A percentile compares a stretch with the other conserved stretches of the same genome.
Conservation (phyloP, 2,888 invertebrate species). For the Dryobota labecula region DNA sequence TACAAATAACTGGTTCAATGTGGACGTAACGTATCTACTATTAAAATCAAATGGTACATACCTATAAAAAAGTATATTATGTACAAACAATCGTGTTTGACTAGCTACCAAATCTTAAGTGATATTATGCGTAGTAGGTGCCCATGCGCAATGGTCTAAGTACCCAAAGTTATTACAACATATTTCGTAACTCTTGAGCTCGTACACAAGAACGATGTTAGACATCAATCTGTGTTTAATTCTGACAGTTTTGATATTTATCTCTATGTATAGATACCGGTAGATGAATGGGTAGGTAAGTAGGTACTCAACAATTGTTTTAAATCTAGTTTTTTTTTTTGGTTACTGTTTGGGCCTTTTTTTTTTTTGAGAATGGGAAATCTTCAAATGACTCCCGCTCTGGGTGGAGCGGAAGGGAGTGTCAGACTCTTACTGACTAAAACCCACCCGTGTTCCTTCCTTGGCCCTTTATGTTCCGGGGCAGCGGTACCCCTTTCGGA, state of each 20-base stretch:
- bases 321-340: too few relatives aligned
- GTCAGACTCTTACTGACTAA: too few relatives aligned
- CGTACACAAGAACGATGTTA: not conserved
- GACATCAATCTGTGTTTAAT: conserved; percentile 2
- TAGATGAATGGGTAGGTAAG: not conserved
- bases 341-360: too few relatives aligned
- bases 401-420: too few relatives aligned
- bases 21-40: too few relatives aligned
- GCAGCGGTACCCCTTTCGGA: too few relatives aligned
- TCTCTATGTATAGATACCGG: not conserved
- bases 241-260: not conserved
- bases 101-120: conserved; percentile 5
- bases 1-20: too few relatives aligned
- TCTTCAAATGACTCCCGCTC: too few relatives aligned
- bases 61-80: not conserved
- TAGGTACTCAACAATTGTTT: not conserved
- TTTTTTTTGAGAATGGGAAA: too few relatives aligned
- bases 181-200: conserved; percentile 24
- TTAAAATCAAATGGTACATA: too few relatives aligned
- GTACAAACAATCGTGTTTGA: conserved; percentile 15
- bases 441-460: too few relatives aligned
- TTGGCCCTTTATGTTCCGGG: too few relatives aligned
- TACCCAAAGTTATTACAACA: conserved; percentile 23
- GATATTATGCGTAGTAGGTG: not conserved
- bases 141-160: conserved; percentile 18